These are phyloP conservation scores for Mallateleia sp. DNA, from an alignment of 2,888 invertebrate species.

Conservation along the genomic window DNA sequence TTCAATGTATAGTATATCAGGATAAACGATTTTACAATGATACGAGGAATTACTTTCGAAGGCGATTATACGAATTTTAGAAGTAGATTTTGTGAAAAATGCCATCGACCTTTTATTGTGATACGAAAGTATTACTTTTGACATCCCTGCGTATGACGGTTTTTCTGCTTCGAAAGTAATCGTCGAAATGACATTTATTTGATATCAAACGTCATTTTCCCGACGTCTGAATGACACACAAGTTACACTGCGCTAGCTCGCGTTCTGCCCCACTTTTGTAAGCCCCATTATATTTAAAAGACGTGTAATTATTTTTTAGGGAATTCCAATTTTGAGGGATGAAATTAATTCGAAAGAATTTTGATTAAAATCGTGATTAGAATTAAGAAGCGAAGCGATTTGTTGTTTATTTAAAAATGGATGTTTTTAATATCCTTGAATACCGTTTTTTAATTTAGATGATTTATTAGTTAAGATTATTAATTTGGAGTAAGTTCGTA, in stretches of 20 bases:
- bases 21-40: constrained; percentile 2
- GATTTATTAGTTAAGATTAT: background rate
- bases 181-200: constrained; percentile 61
- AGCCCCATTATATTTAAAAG: constrained; percentile 16
- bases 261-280: constrained; percentile 33
- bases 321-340: background rate
- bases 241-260: background rate
- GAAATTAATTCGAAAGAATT: background rate
- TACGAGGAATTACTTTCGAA: constrained; percentile 5
- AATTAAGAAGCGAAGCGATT: too few species aligned
- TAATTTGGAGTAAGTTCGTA: background rate
- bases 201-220: constrained; percentile 60
- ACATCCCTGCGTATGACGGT: constrained; percentile 1
- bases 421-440: too few species aligned
- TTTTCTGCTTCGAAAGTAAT: constrained; percentile 53
- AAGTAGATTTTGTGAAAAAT: constrained; percentile 36
- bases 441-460: too few species aligned
- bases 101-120: constrained; percentile 30
- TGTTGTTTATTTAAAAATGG: too few species aligned
- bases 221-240: constrained; percentile 50
- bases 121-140: background rate
- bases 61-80: constrained; percentile 21
- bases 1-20: background rate
- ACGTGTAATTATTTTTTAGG: background rate
- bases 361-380: too few species aligned